Conservation (phyloP, 1,140 invertebrate genomes). For the Xylocopa sonorina region DNA sequence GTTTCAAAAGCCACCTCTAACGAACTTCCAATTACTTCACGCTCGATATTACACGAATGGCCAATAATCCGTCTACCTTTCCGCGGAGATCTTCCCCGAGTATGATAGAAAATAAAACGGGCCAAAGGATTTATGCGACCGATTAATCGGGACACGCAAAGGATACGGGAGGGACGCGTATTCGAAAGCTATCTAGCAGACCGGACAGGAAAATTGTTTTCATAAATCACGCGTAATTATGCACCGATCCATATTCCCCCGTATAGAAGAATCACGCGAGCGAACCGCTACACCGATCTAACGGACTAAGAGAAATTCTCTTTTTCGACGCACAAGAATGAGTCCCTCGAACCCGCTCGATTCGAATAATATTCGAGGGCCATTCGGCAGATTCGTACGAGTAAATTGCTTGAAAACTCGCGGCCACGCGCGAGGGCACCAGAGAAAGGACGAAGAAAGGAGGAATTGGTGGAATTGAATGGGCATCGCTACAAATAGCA, state of each 20-base stretch:
- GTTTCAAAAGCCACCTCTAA: slow-evolving; percentile 9
- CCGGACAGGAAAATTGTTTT: not conserved
- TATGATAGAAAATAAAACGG: not conserved
- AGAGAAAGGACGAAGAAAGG: not conserved
- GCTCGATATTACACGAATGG: not conserved
- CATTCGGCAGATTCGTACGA: not conserved
- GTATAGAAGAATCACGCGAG: not conserved
- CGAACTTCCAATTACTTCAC: slow-evolving; percentile 16
- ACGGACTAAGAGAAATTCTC: not conserved
- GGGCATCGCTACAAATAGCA: not conserved
- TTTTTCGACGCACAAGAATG: not conserved
- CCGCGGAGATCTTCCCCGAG: not conserved
- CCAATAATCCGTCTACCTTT: too few species aligned
- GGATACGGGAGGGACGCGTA: not conserved
- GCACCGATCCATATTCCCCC: slow-evolving; percentile 24
- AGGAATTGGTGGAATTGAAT: not conserved
- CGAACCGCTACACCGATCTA: not conserved
- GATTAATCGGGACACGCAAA: slow-evolving; percentile 9
- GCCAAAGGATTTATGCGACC: not conserved
- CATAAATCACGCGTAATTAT: slow-evolving; percentile 34
- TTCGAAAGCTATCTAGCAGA: slow-evolving; percentile 15
- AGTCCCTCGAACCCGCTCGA: too few species aligned
- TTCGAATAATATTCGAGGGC: slow-evolving; percentile 8
- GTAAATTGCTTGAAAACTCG: slow-evolving; percentile 3
- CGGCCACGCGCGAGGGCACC: too few species aligned